Base-by-base conservation (phyloP, 2,888 invertebrate genomes). In the Tanypteryx hageni region DNA sequence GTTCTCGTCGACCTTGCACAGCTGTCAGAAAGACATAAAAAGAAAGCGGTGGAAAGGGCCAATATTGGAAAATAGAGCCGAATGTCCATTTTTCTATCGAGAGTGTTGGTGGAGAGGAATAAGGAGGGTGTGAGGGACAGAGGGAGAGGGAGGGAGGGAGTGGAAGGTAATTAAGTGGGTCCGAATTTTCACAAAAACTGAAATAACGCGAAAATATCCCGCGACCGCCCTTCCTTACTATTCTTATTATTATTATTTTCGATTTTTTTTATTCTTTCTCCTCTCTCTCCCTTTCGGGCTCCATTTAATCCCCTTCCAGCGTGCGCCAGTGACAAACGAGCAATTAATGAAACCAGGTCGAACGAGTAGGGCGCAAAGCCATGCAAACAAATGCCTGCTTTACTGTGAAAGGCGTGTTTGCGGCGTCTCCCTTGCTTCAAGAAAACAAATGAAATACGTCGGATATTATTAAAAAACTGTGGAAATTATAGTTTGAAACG, bases 331-430 rank as follows among this genome's bases (percentile, higher is more conserved):
- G 83, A 83, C 83, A 83, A 83, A 83, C 83, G 83, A 83, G 83
- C 83, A 83, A 83, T 83, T 83, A 83, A 83, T 83, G 83, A 57
- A 83, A 83, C 83, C 83, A 83, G 83, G 83, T 83, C 83, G 83
- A 83, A 83, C 83, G 56, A 82, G 82, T 44, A 56, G 83, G 83
- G 83, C 83, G 57, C 83, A 83, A 83, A 83, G 83, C 56, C 83
- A 27, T 83, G 83, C 83, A 83, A 83, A 83, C 83, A 83, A 83
- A 83, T 83, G 83, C 83, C 18, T 8, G 83, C 82, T 16, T 16
- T 13, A 27, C 44, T 56, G 83, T 44, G 1, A 22, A 18, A 16
- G 76, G 76, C 11, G n/a, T 22, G 18, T 44, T 44, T 56, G 83
- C 44, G 56, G 83, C 83, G 31, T 44, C 18, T n/a, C 83, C 83